Conservation (phyloP, 2,113 vertebrate genomes). For the Naja naja region DNA sequence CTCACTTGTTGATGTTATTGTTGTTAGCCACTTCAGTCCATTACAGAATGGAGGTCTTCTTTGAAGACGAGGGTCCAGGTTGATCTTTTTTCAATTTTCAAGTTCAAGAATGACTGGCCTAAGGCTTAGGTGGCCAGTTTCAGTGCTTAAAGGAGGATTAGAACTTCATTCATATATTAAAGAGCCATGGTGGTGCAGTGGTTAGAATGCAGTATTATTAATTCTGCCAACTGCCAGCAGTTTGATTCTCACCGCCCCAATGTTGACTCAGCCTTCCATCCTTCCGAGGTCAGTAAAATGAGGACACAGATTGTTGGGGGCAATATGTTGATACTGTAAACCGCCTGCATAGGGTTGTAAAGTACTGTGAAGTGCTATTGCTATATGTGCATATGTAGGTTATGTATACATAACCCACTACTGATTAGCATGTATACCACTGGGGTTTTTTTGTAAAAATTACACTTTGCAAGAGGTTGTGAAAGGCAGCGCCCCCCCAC, state of each 20-base stretch:
- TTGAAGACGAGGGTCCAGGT: background rate
- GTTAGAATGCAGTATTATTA: background rate
- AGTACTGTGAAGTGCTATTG: no score
- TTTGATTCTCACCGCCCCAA: background rate
- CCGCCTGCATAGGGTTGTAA: no score
- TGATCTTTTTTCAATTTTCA: background rate
- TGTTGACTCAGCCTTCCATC: background rate
- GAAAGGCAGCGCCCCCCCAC: no score
- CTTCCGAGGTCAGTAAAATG: background rate
- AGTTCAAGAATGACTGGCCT: background rate
- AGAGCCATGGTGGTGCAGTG: background rate
- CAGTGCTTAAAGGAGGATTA: background rate
- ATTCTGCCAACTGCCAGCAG: background rate
- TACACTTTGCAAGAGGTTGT: background rate
- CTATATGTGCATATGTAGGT: no score
- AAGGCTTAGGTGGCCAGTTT: background rate
- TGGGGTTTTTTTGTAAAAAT: background rate
- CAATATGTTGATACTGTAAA: background rate
- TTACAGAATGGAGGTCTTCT: background rate
- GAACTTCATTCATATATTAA: background rate
- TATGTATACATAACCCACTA: background rate
- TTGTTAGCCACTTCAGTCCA: background rate
- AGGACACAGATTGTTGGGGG: background rate
- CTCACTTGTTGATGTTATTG: background rate
- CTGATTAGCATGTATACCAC: background rate